Conservation (phyloP, 2,113 vertebrate genomes). For the Datnioides undecimradiatus region DNA sequence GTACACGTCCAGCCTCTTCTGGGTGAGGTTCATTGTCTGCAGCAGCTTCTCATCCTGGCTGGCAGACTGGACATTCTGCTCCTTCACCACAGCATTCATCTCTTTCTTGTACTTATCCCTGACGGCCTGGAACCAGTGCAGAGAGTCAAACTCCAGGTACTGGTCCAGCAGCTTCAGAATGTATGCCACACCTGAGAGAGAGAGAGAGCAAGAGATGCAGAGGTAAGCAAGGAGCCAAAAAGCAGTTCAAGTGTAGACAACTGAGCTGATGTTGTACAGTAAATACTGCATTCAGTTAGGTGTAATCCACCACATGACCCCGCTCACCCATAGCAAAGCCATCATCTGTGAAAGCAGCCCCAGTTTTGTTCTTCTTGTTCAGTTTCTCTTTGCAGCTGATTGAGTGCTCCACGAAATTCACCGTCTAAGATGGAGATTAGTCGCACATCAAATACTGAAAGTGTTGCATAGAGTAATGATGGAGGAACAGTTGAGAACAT, state of each 20-base stretch:
- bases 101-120: conserved; percentile 96
- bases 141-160: conserved; percentile 97
- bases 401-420: conserved; percentile 98
- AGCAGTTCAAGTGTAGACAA: not conserved
- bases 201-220: not conserved
- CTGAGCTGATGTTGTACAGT: not conserved
- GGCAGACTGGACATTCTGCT: conserved; percentile 91
- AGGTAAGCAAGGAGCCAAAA: not conserved
- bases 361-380: conserved; percentile 98
- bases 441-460: not conserved
- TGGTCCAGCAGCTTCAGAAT: conserved; percentile 99
- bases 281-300: not conserved
- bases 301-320: not conserved
- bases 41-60: conserved; percentile 96
- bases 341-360: conserved; percentile 97
- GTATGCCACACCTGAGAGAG: conserved; percentile 92
- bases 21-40: conserved; percentile 98
- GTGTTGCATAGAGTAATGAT: accelerated
- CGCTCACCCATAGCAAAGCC: conserved; percentile 98
- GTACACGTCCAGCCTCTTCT: conserved; percentile 95
- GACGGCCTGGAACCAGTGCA: conserved; percentile 99
- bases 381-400: conserved; percentile 98
- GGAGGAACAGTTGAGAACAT: not conserved
- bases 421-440: conserved; percentile 84
- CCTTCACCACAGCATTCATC: conserved; percentile 93